Base-by-base conservation (phyloP, 2,797 vertebrate genomes). In the Lepus oiostolus region DNA sequence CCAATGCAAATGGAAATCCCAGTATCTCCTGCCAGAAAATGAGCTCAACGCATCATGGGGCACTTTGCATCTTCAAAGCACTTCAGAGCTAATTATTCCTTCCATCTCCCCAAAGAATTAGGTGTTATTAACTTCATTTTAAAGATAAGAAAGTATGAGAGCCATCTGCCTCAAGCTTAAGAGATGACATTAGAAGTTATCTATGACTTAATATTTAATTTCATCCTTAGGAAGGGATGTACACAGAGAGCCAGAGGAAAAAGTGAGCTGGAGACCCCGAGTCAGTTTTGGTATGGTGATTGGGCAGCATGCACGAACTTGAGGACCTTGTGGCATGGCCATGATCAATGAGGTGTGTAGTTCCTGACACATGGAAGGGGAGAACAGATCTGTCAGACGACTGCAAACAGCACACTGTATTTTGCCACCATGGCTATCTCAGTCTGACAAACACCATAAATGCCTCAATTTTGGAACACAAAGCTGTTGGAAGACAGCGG, bases 31-130 rank as follows among this genome's bases (percentile, higher is more conserved):
- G 50, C 38, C 81, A 87, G 74, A 85, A 74, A 54, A 70, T 1
- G 4, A 89, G 8, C 28, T 63, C 3, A 71, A 90, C 65, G 65
- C 72, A 4, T n/a, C 30, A 90, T 54, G 77, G 30, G 54, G 42
- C 11, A 19, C 60, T 97, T 95, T 83, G 95, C 62, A 93, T 93
- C 96, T 95, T 95, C 94, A 97, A 96, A 96, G 87, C n/a, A 35
- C 85, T 82, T 72, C 38, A 75, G 79, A 30, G n/a, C 8, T 95
- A 95, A 97, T 96, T 93, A 95, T 72, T 88, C 91, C 58, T 76
- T 35, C 86, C 62, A 76, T 54, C 50, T 88, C 16, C 65, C 16
- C 52, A 83, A 67, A 86, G 38, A 90, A 85, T 70, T 30, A 92
- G 54, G 54, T 80, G 88, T 85, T 85, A 96, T 96, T 97, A 96